Base-by-base conservation (phyloP, 2,888 invertebrate species). In the Bugula neritina region DNA sequence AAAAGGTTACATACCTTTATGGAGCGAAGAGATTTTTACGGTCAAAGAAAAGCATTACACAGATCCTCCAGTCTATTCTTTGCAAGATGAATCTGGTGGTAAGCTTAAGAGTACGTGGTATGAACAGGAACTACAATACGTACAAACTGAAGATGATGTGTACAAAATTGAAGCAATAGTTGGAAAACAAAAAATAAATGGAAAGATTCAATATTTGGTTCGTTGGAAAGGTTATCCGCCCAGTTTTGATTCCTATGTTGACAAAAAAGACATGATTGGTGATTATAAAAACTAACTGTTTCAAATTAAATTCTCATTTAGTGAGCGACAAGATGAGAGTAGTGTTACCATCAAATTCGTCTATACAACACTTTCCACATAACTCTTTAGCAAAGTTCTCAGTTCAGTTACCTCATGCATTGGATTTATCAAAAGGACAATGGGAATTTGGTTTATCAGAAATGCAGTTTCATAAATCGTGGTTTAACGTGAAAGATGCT, bases 11-110 rank as follows among this genome's bases (percentile, higher is more conserved):
- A 13, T 57, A n/a, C 57, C 57, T 13, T 57, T 23, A n/a, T 57
- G 57, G 57, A 57, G 57, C 25, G 10, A 27, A 57, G n/a, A 57
- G n/a, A 57, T 57, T 5, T 57, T 57, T 27, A 57, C 57, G 0
- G 23, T 71, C 29, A 52, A 5, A 17, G 1, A 52, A 17, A 0
- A 17, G 0, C 54, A 52, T 71, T 25, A 31, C 25, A 52, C 54
- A 10, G 43, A 71, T 27, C 71, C 71, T 27, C 71, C 71, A 27
- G 71, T 71, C n/a, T 71, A 71, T 54, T 52, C 1, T 34, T 71
- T 71, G 27, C 27, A 25, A 17, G 71, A 3, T 52, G 54, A 52
- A 2, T 54, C 43, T 3, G 71, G 71, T 21, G 23, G 23, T 3
- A 21, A 34, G 29, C 71, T 71, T 27, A 23, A 25, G 0, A 52